Base-by-base conservation (phyloP, 2,113 vertebrate genomes). In the Tetrao urogallus region DNA sequence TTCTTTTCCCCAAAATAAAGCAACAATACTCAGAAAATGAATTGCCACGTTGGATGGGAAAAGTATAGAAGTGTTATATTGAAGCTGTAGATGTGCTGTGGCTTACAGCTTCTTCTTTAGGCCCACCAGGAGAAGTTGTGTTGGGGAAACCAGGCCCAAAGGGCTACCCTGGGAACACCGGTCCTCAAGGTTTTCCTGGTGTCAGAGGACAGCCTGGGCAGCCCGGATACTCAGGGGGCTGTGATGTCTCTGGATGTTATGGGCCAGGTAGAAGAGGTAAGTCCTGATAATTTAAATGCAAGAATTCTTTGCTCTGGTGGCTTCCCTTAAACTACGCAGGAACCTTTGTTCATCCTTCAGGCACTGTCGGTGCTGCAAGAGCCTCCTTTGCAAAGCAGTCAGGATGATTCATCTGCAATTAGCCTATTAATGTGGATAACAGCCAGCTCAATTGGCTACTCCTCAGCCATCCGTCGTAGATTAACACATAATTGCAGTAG, bases 161-260 rank as follows among this genome's bases (percentile, higher is more conserved):
- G 88, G 98, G 98, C 52, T 87, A 96, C 3, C 97, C 98, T 70
- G 98, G 98, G 11, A 97, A 89, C 32, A 32, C 86, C 17, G 98
- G 98, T 30, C 91, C 96, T 45, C 92, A 82, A 10, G 98, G 98
- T 12, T 92, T 96, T 80, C 85, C 97, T 0, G 98, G 98, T 56
- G 61, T 84, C 71, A 86, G 82, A 21, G 98, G 98, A 28, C 98
- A 98, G 90, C 92, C 91, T 13, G 98, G 98, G 32, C 98, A 98
- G 87, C 47, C 97, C 22, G 98, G 98, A 25, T 97, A 97, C 11
- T 92, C 98, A 2, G 99, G 98, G 10, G 94, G 90, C 11, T 99
- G 99, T 93, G 98, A 99, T 88, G 84, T 88, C 94, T 98, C 97
- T 76, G 97, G 98, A 43, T 99, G 98, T 77, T 97, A 97, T 1